A percentile compares a stretch with the other conserved stretches of the same genome.
Conservation (phyloP, 2,113 vertebrate species). For the Bufo bufo region DNA sequence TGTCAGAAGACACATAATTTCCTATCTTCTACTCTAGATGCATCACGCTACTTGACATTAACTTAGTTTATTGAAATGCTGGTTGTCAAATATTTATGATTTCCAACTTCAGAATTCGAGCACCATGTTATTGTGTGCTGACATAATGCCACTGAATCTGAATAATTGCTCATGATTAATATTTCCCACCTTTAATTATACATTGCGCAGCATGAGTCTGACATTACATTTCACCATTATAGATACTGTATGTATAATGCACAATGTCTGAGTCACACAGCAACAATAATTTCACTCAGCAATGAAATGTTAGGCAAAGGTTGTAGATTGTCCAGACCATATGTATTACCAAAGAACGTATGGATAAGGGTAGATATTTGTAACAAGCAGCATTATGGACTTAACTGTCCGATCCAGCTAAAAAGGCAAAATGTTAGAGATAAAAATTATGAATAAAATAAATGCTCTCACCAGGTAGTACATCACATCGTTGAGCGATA, state of each 20-base stretch:
- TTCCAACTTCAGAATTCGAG: not conserved
- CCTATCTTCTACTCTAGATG: not conserved
- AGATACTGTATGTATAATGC: not conserved
- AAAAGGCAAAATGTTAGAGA: no score
- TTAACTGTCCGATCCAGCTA: no score
- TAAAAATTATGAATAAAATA: no score
- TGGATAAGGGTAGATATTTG: no score
- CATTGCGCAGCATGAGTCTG: not conserved
- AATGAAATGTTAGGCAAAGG: not conserved
- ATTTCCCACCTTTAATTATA: slow-evolving; percentile 10
- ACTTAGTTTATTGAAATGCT: not conserved
- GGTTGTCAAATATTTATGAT: not conserved
- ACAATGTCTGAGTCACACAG: not conserved
- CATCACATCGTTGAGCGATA: no score
- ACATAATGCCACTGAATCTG: not conserved
- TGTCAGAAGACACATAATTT: not conserved
- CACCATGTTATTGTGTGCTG: not conserved
- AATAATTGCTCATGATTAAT: not conserved
- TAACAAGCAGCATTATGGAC: no score
- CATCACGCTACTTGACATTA: not conserved
- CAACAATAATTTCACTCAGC: not conserved
- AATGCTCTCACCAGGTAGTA: no score
- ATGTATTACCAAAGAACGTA: no score
- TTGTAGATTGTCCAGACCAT: not conserved
- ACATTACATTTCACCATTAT: not conserved